Percentiles rank a stretch among this genome's conserved stretches.
Evolutionary conservation across 2,797 vertebrate species (phyloP).

Genomic region (Sebastes melanostomus): DNA sequence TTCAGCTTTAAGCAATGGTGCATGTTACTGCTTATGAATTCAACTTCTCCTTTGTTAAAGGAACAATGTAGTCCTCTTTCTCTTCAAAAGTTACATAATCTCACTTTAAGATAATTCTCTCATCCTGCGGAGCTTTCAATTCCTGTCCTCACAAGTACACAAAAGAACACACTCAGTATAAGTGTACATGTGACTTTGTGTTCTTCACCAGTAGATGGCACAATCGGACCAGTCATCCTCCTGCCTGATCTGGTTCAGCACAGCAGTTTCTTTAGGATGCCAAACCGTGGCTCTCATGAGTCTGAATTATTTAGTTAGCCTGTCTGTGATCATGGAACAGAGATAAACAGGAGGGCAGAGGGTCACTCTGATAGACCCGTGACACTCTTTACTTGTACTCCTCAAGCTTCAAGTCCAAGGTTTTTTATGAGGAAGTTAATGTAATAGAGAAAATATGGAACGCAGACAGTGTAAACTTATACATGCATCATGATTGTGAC

Average conservation of each 20-base stretch:
- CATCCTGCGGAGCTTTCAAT: neutral
- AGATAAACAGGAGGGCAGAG: conserved; percentile 44
- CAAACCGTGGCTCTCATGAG: conserved; percentile 1
- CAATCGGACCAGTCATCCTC: neutral
- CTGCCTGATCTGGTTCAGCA: neutral
- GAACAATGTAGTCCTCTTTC: neutral
- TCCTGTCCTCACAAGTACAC: neutral
- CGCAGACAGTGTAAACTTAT: no score
- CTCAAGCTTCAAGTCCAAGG: conserved; percentile 21
- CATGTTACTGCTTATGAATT: neutral
- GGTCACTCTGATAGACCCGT: neutral
- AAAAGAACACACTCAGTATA: neutral
- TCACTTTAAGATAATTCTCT: neutral
- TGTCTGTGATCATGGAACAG: conserved; percentile 38
- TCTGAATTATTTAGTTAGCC: conserved; percentile 66
- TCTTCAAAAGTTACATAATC: neutral
- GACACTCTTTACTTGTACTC: neutral
- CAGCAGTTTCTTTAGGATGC: neutral
- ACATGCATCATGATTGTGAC: rapidly evolving
- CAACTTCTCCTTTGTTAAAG: neutral
- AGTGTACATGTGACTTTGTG: neutral
- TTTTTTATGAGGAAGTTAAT: no score
- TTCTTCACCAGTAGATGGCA: conserved; percentile 53
- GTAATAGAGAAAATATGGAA: no score
- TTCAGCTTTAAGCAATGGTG: no score